Evolutionary conservation across 2,113 vertebrate genomes (phyloP).

Genomic region (Podilymbus podiceps): DNA sequence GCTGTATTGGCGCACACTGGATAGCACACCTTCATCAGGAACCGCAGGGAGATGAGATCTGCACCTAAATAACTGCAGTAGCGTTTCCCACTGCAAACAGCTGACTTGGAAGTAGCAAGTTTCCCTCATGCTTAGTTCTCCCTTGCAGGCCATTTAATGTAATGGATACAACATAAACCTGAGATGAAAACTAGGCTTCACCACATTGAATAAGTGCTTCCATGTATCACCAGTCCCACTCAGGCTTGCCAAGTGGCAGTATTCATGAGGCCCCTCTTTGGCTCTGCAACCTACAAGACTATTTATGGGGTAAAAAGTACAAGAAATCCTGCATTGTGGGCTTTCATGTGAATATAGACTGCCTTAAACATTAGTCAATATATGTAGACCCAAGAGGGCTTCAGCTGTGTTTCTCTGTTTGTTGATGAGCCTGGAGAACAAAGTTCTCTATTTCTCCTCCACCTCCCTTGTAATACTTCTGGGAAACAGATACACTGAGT

Average conservation of each 20-base stretch:
- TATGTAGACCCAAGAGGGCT: neutral
- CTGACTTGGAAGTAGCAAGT: neutral
- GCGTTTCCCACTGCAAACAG: neutral
- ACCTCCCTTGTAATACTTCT: neutral
- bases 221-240: neutral
- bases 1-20: neutral
- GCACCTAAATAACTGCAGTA: neutral
- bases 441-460: neutral
- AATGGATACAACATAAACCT: neutral
- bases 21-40: neutral
- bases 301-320: neutral
- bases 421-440: neutral
- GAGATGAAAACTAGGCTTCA: constrained; percentile 19
- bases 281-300: neutral
- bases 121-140: neutral
- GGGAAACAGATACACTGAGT: neutral
- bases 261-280: neutral
- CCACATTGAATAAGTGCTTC: neutral
- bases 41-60: neutral
- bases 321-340: neutral
- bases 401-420: neutral
- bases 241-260: neutral
- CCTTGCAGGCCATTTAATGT: neutral
- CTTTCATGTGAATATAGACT: neutral
- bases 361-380: neutral